A percentile compares a stretch with the other conserved stretches of the same genome.
These are phyloP conservation scores for Aramus guarauna DNA, from an alignment of 2,113 vertebrate genomes.

Conservation along the genomic window DNA sequence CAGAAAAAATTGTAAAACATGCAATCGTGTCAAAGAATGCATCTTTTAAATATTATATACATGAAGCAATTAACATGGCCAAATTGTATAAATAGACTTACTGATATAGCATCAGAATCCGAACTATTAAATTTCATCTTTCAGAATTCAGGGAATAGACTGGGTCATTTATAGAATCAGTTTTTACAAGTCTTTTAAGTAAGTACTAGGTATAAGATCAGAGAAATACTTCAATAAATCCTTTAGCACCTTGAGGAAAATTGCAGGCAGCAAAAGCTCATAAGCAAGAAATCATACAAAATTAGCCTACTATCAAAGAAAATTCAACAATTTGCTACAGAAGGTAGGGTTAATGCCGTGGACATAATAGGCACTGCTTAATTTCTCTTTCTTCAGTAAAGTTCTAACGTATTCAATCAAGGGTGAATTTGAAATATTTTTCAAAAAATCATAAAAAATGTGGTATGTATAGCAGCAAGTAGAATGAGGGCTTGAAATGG, in stretches of 20 bases:
- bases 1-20: neutral
- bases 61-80: neutral
- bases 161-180: neutral
- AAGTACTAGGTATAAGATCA: neutral
- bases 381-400: neutral
- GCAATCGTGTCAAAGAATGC: neutral
- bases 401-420: neutral
- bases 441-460: neutral
- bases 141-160: neutral
- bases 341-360: neutral
- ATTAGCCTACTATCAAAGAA: neutral
- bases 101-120: neutral
- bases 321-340: neutral
- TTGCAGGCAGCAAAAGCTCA: neutral
- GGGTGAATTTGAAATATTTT: neutral
- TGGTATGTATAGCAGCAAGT: neutral
- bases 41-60: neutral
- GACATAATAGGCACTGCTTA: neutral
- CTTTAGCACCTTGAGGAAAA: conserved; percentile 9
- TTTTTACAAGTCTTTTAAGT: neutral
- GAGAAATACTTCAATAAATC: conserved; percentile 16
- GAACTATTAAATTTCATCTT: neutral
- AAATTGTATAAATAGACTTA: neutral
- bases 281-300: neutral
- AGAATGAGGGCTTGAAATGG: neutral